These are phyloP conservation scores for Pristionchus pacificus DNA, from an alignment of 1,140 invertebrate genomes.

Conservation along the genomic window DNA sequence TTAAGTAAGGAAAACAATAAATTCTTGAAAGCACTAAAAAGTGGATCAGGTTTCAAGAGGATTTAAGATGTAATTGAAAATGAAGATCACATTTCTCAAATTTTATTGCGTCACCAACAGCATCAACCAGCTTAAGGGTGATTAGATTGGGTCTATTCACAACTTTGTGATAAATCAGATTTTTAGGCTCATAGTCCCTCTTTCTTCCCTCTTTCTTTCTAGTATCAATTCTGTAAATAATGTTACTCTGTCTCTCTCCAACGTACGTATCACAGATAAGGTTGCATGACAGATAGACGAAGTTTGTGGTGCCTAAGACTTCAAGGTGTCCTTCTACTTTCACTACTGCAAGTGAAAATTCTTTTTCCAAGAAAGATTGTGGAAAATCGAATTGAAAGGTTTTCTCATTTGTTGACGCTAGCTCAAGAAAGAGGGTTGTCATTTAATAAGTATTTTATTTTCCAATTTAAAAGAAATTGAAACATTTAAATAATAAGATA, in stretches of 20 bases:
- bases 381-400: conserved; percentile 13
- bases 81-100: conserved; percentile 27
- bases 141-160: conserved; percentile 30
- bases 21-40: conserved; percentile 28
- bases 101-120: too few relatives aligned
- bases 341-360: conserved; percentile 23
- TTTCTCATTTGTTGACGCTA: conserved; percentile 26
- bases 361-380: too few relatives aligned
- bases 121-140: conserved; percentile 28
- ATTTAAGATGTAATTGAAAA: conserved; percentile 32
- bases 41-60: conserved; percentile 27
- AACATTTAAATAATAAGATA: too few relatives aligned
- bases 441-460: conserved; percentile 23
- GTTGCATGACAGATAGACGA: conserved; percentile 26
- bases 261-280: conserved; percentile 27
- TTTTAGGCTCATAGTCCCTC: conserved; percentile 26
- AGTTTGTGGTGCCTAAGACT: conserved; percentile 18
- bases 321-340: conserved; percentile 32
- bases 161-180: conserved; percentile 34
- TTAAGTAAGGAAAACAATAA: too few relatives aligned
- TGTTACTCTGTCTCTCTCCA: conserved; percentile 19
- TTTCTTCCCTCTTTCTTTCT: conserved; percentile 19
- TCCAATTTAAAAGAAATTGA: too few relatives aligned
- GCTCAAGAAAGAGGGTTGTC: conserved; percentile 16
- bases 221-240: conserved; percentile 17